These are phyloP conservation scores for Trypoxylus dichotomus DNA, from an alignment of 1,140 invertebrate species.

Conservation along the genomic window DNA sequence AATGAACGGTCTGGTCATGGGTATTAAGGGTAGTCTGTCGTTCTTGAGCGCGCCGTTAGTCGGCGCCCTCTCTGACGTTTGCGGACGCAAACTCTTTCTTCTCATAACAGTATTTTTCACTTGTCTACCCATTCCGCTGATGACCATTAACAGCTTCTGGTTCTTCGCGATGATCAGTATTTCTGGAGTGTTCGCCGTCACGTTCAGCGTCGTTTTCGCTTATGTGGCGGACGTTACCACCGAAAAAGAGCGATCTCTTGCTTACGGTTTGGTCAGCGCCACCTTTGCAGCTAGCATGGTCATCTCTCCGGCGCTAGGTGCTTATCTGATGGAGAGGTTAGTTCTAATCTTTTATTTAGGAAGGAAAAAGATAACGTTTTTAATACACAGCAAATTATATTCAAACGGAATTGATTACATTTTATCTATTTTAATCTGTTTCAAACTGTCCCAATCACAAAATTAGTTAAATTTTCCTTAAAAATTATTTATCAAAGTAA, in stretches of 20 bases:
- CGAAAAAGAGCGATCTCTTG: conserved; percentile 91
- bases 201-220: conserved; percentile 98
- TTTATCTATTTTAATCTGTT: too few relatives aligned
- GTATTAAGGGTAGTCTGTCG: conserved; percentile 90
- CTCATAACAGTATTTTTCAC: conserved; percentile 99
- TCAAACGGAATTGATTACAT: too few relatives aligned
- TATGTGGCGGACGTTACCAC: conserved; percentile 99
- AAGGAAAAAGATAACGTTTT: too few relatives aligned
- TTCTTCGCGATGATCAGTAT: conserved; percentile 99
- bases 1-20: conserved; percentile 99
- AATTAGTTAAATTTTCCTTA: too few relatives aligned
- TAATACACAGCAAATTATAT: too few relatives aligned
- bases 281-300: conserved; percentile 98
- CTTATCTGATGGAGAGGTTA: conserved; percentile 88
- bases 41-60: conserved; percentile 96
- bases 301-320: conserved; percentile 94
- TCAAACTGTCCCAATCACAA: too few relatives aligned
- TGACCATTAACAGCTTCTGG: conserved; percentile 99
- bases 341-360: neutral
- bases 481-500: too few relatives aligned
- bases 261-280: conserved; percentile 93
- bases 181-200: conserved; percentile 97
- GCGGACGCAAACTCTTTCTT: conserved; percentile 95
- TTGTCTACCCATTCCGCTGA: conserved; percentile 97
- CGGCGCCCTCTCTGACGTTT: conserved; percentile 95